These are phyloP conservation scores for Alosa alosa DNA, from an alignment of 2,113 vertebrate species.

Conservation along the genomic window DNA sequence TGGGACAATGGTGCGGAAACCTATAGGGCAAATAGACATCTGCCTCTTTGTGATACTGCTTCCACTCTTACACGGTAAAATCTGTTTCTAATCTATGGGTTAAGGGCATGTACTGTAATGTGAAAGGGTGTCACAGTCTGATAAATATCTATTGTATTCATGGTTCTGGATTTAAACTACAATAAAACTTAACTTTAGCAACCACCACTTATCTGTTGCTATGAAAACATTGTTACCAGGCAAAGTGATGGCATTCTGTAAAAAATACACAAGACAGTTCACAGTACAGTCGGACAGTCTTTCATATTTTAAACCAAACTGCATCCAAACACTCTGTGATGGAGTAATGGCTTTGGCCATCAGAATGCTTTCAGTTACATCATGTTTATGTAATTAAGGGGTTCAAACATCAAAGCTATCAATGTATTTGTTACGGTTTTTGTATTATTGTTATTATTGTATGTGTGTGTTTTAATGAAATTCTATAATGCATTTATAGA, in stretches of 20 bases:
- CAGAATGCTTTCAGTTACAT: neutral
- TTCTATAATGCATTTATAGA: neutral
- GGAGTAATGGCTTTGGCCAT: neutral
- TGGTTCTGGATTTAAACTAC: neutral
- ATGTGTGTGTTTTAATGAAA: neutral
- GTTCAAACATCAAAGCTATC: too few relatives aligned
- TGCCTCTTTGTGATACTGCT: neutral
- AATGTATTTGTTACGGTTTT: too few relatives aligned
- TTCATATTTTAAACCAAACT: neutral
- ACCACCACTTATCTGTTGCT: neutral
- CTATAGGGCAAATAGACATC: conserved; percentile 2
- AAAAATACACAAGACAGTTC: neutral
- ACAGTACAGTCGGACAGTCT: neutral
- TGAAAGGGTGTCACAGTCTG: neutral
- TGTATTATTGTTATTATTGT: too few relatives aligned
- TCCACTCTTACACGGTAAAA: conserved; percentile 13
- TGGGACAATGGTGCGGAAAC: conserved; percentile 3
- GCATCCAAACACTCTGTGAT: neutral
- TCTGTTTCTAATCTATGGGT: neutral
- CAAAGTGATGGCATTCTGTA: neutral
- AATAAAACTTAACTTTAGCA: neutral
- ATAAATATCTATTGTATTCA: neutral
- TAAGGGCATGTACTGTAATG: neutral
- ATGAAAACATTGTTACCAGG: neutral
- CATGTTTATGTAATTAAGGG: neutral